Conservation (phyloP, 1,140 invertebrate genomes). For the Ceratina australensis region DNA sequence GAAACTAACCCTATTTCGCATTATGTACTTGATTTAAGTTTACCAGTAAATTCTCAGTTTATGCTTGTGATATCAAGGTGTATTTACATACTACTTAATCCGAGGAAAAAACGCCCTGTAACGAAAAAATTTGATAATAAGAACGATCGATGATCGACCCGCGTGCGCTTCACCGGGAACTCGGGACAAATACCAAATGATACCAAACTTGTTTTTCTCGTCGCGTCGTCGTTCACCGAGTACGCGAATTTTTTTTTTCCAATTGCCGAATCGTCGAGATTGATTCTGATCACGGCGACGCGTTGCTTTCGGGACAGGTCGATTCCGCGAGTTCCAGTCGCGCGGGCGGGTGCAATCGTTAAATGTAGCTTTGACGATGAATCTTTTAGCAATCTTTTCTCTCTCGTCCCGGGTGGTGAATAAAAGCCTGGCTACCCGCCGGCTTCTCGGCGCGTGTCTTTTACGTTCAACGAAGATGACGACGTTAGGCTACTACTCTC, state of each 20-base stretch:
- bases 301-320: not conserved
- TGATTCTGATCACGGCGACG: not conserved
- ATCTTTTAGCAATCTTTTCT: conserved; percentile 77
- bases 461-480: conserved; percentile 73
- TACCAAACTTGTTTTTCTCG: no score
- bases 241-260: conserved; percentile 8
- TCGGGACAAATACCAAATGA: no score
- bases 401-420: conserved; percentile 72
- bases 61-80: conserved; percentile 78
- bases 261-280: not conserved
- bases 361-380: conserved; percentile 78
- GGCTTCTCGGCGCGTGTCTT: conserved; percentile 73
- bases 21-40: conserved; percentile 78
- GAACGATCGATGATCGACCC: conserved; percentile 74
- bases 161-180: conserved; percentile 60
- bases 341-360: conserved; percentile 60
- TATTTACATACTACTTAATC: conserved; percentile 80
- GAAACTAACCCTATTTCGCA: conserved; percentile 79
- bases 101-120: conserved; percentile 79
- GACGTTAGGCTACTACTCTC: conserved; percentile 70
- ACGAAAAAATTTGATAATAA: conserved; percentile 72
- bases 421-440: conserved; percentile 71
- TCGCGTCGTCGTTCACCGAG: not conserved
- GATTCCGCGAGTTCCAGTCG: conserved; percentile 47
- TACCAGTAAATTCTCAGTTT: conserved; percentile 77